These are phyloP conservation scores for Theonella swinhoei DNA, from an alignment of 37 sponge, comb jelly and placozoan species.

Conservation along the genomic window DNA sequence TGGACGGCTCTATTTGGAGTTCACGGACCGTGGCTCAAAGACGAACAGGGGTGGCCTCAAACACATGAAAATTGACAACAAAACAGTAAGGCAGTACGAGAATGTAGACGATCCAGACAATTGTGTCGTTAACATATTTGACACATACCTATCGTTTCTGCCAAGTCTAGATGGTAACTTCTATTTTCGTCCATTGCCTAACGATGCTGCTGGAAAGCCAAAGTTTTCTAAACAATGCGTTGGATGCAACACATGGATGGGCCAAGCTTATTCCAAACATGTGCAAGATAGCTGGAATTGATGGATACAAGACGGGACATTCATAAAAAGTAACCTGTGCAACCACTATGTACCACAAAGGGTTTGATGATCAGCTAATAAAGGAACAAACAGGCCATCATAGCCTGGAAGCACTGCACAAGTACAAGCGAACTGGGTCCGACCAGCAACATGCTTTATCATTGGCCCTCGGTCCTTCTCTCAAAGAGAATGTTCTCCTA, in stretches of 20 bases:
- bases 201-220: conserved; percentile 21
- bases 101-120: conserved; percentile 21
- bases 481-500: not conserved
- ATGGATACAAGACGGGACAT: conserved; percentile 22
- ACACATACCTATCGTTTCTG: not conserved
- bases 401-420: conserved; percentile 23
- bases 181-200: conserved; percentile 26
- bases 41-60: conserved; percentile 50
- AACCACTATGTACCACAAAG: conserved; percentile 13
- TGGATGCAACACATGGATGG: conserved; percentile 13
- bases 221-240: conserved; percentile 25
- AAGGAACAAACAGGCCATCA: conserved; percentile 29
- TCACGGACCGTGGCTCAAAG: conserved; percentile 30
- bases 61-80: conserved; percentile 24
- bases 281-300: conserved; percentile 37
- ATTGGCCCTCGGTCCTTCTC: conserved; percentile 18
- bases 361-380: conserved; percentile 18
- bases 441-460: conserved; percentile 27
- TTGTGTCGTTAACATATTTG: conserved; percentile 39
- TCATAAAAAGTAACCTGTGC: conserved; percentile 33
- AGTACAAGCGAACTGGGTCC: conserved; percentile 31
- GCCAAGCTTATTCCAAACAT: conserved; percentile 23
- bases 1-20: conserved; percentile 25
- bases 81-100: conserved; percentile 23
- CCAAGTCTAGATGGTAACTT: conserved; percentile 4